These are phyloP conservation scores for Gymnodraco acuticeps DNA, from an alignment of 2,797 vertebrate species.

Conservation along the genomic window DNA sequence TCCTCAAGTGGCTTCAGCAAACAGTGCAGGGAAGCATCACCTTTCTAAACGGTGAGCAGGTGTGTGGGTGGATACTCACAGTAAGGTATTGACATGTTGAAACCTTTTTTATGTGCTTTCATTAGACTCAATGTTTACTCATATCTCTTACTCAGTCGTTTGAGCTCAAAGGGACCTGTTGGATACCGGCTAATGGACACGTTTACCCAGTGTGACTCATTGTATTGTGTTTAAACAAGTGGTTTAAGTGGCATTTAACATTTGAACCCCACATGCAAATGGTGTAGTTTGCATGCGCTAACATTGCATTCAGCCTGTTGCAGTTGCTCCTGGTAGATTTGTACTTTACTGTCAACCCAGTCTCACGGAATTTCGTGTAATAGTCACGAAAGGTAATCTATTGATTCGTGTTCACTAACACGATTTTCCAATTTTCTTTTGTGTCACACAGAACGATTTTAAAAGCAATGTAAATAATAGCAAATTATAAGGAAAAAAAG, in stretches of 20 bases:
- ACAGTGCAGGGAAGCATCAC: slow-evolving; percentile 13
- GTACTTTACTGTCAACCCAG: no score
- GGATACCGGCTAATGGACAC: not conserved
- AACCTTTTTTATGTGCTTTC: slow-evolving; percentile 4
- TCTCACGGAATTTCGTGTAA: no score
- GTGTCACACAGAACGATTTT: no score
- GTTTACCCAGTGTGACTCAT: not conserved
- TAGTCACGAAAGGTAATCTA: no score
- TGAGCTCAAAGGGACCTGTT: not conserved
- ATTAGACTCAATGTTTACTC: slow-evolving; percentile 26
- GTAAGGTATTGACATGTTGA: not conserved
- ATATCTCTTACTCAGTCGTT: not conserved
- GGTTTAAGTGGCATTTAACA: not conserved
- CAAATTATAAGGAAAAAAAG: no score
- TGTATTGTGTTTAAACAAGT: not conserved
- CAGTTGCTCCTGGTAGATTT: no score
- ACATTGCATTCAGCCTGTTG: no score
- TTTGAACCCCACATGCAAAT: not conserved
- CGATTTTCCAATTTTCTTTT: no score
- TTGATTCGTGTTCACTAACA: no score
- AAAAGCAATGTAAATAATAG: no score
- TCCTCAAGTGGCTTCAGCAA: slow-evolving; percentile 18
- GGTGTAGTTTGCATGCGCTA: no score
- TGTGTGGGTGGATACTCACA: slow-evolving; percentile 22
- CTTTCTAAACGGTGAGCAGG: slow-evolving; percentile 23